These are phyloP conservation scores for Antennarius striatus DNA, from an alignment of 2,113 vertebrate genomes.

Conservation along the genomic window DNA sequence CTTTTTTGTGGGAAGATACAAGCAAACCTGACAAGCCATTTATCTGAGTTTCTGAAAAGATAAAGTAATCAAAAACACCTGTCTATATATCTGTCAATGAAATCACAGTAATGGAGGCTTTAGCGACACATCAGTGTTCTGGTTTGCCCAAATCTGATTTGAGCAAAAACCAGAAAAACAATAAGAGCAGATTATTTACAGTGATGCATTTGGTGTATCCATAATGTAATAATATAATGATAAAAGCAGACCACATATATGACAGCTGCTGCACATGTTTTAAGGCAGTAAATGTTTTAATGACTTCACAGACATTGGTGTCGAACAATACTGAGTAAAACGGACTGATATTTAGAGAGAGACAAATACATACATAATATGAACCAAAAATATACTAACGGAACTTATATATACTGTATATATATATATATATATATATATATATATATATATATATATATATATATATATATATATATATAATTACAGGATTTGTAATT, in stretches of 20 bases:
- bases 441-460: too few relatives aligned
- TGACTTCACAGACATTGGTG: slow-evolving; percentile 27
- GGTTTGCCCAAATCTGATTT: slow-evolving; percentile 70
- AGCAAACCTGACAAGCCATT: slow-evolving; percentile 53
- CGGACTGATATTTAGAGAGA: slow-evolving; percentile 1
- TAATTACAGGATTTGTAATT: too few relatives aligned
- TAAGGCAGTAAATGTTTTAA: slow-evolving; percentile 45
- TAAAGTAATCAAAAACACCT: slow-evolving; percentile 71
- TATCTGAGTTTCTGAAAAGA: slow-evolving; percentile 64
- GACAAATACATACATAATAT: too few relatives aligned
- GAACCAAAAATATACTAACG: too few relatives aligned
- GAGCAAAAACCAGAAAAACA: slow-evolving; percentile 47
- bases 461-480: too few relatives aligned
- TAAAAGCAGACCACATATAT: slow-evolving; percentile 28
- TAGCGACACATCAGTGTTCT: slow-evolving; percentile 69
- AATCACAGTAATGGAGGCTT: slow-evolving; percentile 69
- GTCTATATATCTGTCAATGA: slow-evolving; percentile 71
- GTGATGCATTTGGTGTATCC: slow-evolving; percentile 57
- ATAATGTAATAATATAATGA: slow-evolving; percentile 29
- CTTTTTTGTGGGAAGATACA: slow-evolving; percentile 9
- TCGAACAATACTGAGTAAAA: slow-evolving; percentile 28
- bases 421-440: too few relatives aligned
- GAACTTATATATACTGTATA: too few relatives aligned
- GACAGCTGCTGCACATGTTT: slow-evolving; percentile 50
- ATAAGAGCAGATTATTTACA: slow-evolving; percentile 59